Conservation (phyloP, 2,888 invertebrate species). For the Netelia virgata region DNA sequence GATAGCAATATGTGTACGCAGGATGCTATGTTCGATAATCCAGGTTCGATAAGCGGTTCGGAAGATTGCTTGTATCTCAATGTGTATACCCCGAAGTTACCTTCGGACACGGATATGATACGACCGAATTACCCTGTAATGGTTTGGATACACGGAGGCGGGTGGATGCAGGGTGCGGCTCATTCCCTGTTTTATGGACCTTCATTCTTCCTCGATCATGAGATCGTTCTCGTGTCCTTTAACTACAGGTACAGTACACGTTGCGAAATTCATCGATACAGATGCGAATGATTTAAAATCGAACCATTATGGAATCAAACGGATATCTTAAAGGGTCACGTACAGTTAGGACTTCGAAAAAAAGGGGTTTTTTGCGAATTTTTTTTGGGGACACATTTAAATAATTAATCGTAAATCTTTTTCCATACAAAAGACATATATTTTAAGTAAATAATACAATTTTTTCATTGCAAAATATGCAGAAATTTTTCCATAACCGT, state of each 20-base stretch:
- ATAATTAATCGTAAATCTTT: too few species aligned
- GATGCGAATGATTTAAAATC: too few species aligned
- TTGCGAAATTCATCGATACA: too few species aligned
- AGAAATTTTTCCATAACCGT: too few species aligned
- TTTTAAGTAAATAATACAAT: too few species aligned
- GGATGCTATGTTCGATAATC: neutral
- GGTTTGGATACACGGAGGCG: slow-evolving; percentile 14
- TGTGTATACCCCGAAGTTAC: slow-evolving; percentile 21
- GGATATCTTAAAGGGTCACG: too few species aligned
- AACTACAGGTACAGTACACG: slow-evolving; percentile 87
- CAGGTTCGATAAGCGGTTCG: neutral
- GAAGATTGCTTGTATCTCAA: slow-evolving; percentile 33
- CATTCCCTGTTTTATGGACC: slow-evolving; percentile 89
- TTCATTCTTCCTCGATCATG: slow-evolving; percentile 89
- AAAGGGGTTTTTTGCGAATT: too few species aligned
- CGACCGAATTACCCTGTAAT: slow-evolving; percentile 15
- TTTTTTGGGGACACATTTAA: too few species aligned
- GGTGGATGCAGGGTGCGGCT: neutral
- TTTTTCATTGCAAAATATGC: too few species aligned
- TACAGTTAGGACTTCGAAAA: too few species aligned
- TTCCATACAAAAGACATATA: too few species aligned
- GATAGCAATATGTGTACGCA: slow-evolving; percentile 16
- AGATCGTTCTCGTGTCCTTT: slow-evolving; percentile 89
- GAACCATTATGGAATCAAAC: too few species aligned
- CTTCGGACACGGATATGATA: neutral